These are phyloP conservation scores for Chauna torquata DNA, from an alignment of 2,113 vertebrate genomes.

Conservation along the genomic window DNA sequence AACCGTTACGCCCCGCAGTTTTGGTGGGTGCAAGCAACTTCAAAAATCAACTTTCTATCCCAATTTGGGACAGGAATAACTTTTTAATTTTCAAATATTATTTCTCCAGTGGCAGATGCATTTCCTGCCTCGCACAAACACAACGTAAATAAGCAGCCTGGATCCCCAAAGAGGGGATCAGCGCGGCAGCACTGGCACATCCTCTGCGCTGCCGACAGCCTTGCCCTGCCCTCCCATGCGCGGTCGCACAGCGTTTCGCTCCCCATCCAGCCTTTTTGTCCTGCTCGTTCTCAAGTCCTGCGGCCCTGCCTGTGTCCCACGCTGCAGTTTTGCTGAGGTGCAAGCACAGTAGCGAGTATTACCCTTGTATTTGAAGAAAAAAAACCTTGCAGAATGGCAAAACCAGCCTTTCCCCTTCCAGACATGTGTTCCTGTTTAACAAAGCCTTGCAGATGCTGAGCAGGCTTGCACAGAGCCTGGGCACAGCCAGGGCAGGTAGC, in stretches of 20 bases:
- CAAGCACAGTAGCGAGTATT: not conserved
- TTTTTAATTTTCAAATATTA: not conserved
- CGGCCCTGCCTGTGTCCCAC: not conserved
- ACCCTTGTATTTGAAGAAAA: not conserved
- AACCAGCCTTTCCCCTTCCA: not conserved
- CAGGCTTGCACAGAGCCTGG: not conserved
- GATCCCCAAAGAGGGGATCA: not conserved
- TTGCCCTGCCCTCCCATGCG: accelerated
- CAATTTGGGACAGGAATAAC: not conserved
- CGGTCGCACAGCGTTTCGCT: not conserved
- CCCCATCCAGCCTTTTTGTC: not conserved
- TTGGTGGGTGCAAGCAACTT: not conserved
- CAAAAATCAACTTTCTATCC: not conserved
- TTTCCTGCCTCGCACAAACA: not conserved
- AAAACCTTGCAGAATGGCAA: not conserved
- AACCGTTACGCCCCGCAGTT: not conserved
- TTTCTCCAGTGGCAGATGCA: not conserved
- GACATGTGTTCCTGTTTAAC: constrained; percentile 63
- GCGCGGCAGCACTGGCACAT: accelerated
- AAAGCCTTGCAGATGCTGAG: constrained; percentile 13
- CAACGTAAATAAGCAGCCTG: not conserved
- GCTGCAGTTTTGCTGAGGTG: not conserved
- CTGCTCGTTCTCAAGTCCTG: not conserved
- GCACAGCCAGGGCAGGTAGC: constrained; percentile 17
- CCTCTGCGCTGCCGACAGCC: accelerated